Evolutionary conservation across 2,113 vertebrate species (phyloP), one percentile per base, ranked within the genome.

Genomic region (Cynocephalus volans): DNA sequence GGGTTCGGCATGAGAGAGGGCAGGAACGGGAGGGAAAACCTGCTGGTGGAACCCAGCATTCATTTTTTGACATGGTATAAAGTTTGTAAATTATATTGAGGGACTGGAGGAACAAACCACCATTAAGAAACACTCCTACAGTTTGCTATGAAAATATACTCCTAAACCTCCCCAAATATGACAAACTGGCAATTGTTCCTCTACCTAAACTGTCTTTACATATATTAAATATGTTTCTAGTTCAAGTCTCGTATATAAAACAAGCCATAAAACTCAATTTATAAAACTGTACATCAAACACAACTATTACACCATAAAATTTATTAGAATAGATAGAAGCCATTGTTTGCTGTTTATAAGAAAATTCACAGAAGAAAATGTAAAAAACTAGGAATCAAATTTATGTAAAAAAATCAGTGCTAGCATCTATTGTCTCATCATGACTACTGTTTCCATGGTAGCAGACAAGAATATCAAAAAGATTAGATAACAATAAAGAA

Each of bases 221-320:
- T 54, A 80, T 88, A 45, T 41, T 89, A 86, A 85, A 21, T 75
- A 90, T 79, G 67, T 93, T 95, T 86, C 67, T 69, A 95, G 82
- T 81, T 86, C 52, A 83, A 76, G 33, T 88, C 62, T 56, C 85
- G 70, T 85, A 48, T 79, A 72, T 48, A 26, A 45, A 93, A 64
- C 41, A 80, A 93, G 58, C 72, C 14, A 62, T 67, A 95, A 80
- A 88, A 90, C 12, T 86, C 54, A 85, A 92, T 83, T 77, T 83
- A 91, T 91, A 91, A 76, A 90, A 70, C 24, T 87, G n/a, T 50
- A 1, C 52, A 69, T 58, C 26, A 94, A 87, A 87, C 24, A 93
- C 31, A 96, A 79, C 79, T 85, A 93, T 79, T 92, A 62, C 1
- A 73, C 13, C 52, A 82, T 14, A 33, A 94, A 82, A 23, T 75